Evolutionary conservation across 2,113 vertebrate genomes (phyloP).

Genomic region (Lophotis ruficrista): DNA sequence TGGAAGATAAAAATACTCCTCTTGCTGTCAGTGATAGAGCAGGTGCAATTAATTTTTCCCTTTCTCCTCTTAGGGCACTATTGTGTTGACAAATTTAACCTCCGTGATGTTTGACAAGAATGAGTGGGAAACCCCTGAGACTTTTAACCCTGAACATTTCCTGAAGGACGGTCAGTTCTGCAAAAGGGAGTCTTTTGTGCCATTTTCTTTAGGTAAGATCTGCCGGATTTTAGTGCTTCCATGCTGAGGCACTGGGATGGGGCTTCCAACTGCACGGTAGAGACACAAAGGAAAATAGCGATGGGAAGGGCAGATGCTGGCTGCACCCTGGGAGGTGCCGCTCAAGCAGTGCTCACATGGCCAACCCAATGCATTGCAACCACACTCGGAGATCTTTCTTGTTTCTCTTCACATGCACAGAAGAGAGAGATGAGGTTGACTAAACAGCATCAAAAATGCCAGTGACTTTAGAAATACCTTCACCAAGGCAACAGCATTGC

Average conservation of each 20-base stretch:
- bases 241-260: background rate
- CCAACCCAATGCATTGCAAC: background rate
- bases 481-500: rapidly evolving
- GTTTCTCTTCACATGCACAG: background rate
- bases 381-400: background rate
- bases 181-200: constrained; percentile 80
- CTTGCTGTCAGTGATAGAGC: background rate
- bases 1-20: background rate
- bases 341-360: background rate
- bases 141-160: constrained; percentile 86
- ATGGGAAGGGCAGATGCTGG: background rate
- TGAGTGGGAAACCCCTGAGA: constrained; percentile 79
- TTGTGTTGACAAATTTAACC: constrained; percentile 49
- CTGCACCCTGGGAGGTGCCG: rapidly evolving
- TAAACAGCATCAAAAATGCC: background rate
- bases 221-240: background rate
- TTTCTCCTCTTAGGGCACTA: constrained; percentile 65
- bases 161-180: constrained; percentile 83
- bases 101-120: constrained; percentile 81
- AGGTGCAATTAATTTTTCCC: background rate
- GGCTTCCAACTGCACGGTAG: rapidly evolving
- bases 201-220: constrained; percentile 84
- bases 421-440: background rate
- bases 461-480: background rate
- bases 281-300: background rate